Evolutionary conservation across 2,797 vertebrate species (phyloP).

Genomic region (Cyprinella venusta): DNA sequence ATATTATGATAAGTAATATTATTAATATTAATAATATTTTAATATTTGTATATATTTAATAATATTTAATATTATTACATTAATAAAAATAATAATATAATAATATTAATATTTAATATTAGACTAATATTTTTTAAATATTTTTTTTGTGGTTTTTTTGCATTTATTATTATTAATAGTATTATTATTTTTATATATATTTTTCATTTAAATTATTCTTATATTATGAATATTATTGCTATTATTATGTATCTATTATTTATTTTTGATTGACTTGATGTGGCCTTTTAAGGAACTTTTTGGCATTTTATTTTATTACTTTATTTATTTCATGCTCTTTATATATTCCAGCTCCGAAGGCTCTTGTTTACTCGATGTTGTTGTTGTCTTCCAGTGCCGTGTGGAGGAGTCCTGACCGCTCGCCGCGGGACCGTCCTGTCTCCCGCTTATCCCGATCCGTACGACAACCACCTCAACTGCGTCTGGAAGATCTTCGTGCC

Average conservation of each 20-base stretch:
- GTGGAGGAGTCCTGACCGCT: constrained; percentile 91
- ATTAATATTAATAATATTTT: too few relatives aligned
- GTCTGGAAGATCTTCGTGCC: constrained; percentile 97
- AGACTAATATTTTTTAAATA: too few relatives aligned
- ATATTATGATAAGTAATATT: too few relatives aligned
- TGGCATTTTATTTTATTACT: not conserved
- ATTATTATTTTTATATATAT: too few relatives aligned
- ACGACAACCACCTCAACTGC: constrained; percentile 97
- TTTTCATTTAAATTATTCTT: not conserved
- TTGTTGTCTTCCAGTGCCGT: constrained; percentile 83
- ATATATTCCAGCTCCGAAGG: not conserved
- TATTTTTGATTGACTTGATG: not conserved
- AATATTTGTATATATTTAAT: too few relatives aligned
- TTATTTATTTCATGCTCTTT: not conserved
- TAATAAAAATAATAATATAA: too few relatives aligned
- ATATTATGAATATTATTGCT: not conserved
- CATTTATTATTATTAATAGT: too few relatives aligned
- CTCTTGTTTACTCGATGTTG: not conserved
- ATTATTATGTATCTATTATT: not conserved
- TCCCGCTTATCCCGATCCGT: constrained; percentile 95
- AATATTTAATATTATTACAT: too few relatives aligned
- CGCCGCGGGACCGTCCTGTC: constrained; percentile 95
- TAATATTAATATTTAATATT: too few relatives aligned
- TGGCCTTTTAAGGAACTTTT: not conserved
- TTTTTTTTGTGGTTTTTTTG: too few relatives aligned